phyloP scores from a whole-genome alignment of 92 coral and sea anemone species.

The Bergia sp. region DNA sequence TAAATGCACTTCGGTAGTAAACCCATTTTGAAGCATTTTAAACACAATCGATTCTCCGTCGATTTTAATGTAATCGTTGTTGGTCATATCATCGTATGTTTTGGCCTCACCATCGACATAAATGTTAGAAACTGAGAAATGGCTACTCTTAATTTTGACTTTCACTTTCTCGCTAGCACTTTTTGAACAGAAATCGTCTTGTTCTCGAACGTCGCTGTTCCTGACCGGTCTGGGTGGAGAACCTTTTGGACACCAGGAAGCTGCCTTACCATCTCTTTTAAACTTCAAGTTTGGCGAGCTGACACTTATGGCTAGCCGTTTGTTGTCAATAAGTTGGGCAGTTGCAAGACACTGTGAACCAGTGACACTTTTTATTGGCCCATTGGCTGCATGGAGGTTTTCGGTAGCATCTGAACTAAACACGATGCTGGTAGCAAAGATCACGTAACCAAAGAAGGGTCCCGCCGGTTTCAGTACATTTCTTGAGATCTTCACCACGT shows the following conservation, averaged over 20 bases:
- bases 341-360: conserved; percentile 29
- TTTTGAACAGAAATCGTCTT: too few relatives aligned
- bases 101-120: too few relatives aligned
- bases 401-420: background rate
- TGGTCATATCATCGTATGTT: too few relatives aligned
- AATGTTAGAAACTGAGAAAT: too few relatives aligned
- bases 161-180: too few relatives aligned
- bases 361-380: conserved; percentile 34
- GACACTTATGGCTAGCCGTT: conserved; percentile 23
- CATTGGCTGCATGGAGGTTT: background rate
- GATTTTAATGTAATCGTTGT: too few relatives aligned
- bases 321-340: conserved; percentile 8
- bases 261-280: background rate
- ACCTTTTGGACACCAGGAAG: background rate
- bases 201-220: background rate
- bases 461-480: background rate
- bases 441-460: conserved; percentile 43
- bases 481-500: conserved; percentile 33
- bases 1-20: too few relatives aligned
- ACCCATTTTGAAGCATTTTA: too few relatives aligned
- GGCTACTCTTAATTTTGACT: too few relatives aligned
- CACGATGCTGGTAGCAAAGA: conserved; percentile 1
- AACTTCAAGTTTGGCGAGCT: conserved; percentile 56
- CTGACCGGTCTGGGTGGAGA: background rate
- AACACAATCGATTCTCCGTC: too few relatives aligned